Conservation (phyloP, 2,797 vertebrate species). For the Manis javanica region DNA sequence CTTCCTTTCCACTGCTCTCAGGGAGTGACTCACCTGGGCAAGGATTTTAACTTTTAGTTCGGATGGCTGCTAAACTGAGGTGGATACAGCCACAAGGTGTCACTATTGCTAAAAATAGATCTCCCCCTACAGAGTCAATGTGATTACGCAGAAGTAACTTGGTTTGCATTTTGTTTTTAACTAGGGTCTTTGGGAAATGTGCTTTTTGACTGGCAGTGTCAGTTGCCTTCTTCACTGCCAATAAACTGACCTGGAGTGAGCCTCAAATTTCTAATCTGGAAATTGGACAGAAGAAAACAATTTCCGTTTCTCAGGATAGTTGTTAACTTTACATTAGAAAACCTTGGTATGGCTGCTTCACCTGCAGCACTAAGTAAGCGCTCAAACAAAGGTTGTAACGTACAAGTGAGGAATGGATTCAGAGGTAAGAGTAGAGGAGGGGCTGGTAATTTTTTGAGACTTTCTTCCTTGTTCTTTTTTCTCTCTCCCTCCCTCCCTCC, state of each 20-base stretch:
- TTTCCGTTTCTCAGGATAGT: background rate
- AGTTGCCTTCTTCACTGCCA: background rate
- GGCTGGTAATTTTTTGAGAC: background rate
- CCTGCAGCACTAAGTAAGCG: background rate
- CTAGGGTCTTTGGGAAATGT: background rate
- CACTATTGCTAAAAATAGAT: conserved; percentile 59
- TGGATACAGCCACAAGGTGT: conserved; percentile 69
- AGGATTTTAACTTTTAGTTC: background rate
- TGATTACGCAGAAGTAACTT: background rate
- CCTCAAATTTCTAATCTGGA: background rate
- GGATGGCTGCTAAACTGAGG: background rate
- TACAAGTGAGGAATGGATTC: background rate
- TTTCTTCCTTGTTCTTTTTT: background rate
- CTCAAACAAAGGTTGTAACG: background rate
- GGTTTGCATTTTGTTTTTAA: background rate
- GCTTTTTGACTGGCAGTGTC: background rate
- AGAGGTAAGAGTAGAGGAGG: background rate
- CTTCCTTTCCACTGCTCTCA: accelerated
- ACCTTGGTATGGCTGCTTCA: background rate
- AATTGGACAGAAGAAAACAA: background rate
- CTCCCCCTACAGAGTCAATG: background rate
- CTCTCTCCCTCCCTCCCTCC: background rate
- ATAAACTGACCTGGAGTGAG: background rate
- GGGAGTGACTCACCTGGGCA: background rate
- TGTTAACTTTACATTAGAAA: conserved; percentile 8